Percentiles rank a stretch among this genome's conserved stretches.
These are phyloP conservation scores for Hemichromis elongatus DNA, from an alignment of 2,113 vertebrate species.

Conservation along the genomic window DNA sequence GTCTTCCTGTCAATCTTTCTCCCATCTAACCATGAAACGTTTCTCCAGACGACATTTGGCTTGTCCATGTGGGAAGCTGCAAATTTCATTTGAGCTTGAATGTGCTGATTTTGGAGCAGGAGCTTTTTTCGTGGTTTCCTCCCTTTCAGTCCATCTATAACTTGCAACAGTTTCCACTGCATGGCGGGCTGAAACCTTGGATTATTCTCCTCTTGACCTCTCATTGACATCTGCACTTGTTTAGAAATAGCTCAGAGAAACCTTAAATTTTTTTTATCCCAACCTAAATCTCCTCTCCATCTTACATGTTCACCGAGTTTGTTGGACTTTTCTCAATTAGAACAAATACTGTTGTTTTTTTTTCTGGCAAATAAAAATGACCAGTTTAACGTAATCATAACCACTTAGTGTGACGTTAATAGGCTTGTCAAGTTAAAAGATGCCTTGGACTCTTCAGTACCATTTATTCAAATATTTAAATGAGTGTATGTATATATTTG, in stretches of 20 bases:
- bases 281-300: not conserved
- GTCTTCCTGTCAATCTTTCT: accelerated
- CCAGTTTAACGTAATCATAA: not conserved
- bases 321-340: not conserved
- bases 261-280: not conserved
- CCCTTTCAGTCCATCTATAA: not conserved
- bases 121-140: too few species aligned
- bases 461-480: not conserved
- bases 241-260: too few species aligned
- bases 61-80: not conserved
- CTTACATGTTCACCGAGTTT: not conserved
- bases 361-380: not conserved
- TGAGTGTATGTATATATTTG: not conserved
- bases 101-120: too few species aligned
- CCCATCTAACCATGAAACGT: not conserved
- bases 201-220: too few species aligned
- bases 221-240: too few species aligned
- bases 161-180: not conserved
- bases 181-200: not conserved
- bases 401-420: accelerated
- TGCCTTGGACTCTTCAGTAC: not conserved
- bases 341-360: accelerated
- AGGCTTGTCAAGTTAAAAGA: not conserved
- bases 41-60: not conserved
- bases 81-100: too few species aligned